Evolutionary conservation across 2,888 invertebrate species (phyloP), one percentile per base, ranked within the genome.

Genomic region (Lithophane ornitopus): DNA sequence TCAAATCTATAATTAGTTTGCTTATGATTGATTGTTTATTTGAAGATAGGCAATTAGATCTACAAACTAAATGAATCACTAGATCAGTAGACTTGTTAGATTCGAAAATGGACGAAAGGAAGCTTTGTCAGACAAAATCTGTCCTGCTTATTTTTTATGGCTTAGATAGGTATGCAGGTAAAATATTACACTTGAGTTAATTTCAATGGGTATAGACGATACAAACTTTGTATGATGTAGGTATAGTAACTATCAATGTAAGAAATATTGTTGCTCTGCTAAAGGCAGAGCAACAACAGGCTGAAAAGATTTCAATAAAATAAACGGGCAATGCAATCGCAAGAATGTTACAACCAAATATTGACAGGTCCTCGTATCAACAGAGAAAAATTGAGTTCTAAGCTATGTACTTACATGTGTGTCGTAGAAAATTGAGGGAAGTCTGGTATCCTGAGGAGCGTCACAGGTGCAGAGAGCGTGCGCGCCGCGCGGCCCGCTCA

Each of bases 361-460:
- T 34, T 44, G 16, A 14, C 56, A 26, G n/a, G 11, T 1, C 34
- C 7, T 26, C 22, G 2, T 19, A 70, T 9, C 44, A 44, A 61
- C 3, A 28, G 22, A 49, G 14, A 26, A 16, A 34, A 14, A 26
- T 6, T n/a, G 4, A 44, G 39, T 56, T 62, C 11, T 59, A 8
- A 28, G 22, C 8, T 54, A 26, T 9, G 11, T 74, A 91, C 94
- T 94, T 92, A 97, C 96, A 86, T 96, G 96, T 59, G 95, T 92
- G 71, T 96, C 96, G 86, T 96, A 96, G 89, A 94, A 96, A 78
- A 95, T 93, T 56, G 96, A 94, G 49, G 95, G 93, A 76, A 96
- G 91, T 79, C 95, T 92, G 71, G 92, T 92, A 81, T 94, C 93
- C 34, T 91, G 92, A n/a, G 89, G 86, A 26, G 92, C 87, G 71